Base-by-base conservation (phyloP, 1,140 invertebrate species). In the Nautilus pompilius region DNA sequence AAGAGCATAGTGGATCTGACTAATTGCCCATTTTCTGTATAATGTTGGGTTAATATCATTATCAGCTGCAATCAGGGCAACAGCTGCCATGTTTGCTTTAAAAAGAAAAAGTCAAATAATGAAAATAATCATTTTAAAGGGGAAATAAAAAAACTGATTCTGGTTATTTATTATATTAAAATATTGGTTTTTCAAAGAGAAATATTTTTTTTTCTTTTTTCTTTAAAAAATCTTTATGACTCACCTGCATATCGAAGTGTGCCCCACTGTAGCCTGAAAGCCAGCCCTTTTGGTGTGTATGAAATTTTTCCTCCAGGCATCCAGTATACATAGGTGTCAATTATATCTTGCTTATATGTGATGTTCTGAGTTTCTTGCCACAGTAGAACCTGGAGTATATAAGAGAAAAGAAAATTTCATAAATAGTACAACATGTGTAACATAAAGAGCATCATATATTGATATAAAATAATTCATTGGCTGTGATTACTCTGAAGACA, bases 1-100 rank as follows among this genome's bases (percentile, higher is more conserved):
- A 0, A 90, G 78, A 62, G 87, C 86, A 73, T 89, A 89, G 67
- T 87, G 74, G 48, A 89, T 86, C 77, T 89, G 88, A 65, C 84
- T 72, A 68, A 83, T 82, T 8, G 88, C 88, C 74, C 88, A 88
- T 58, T 82, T 71, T 24, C 83, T 68, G 73, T 88, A 76, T 41
- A 56, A 51, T 0, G 58, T 34, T 0, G 69, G 24, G 29, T 72
- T 65, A 6, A 79, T 48, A 3, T 71, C 73, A 8, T 66, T 36
- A 0, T 78, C 68, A 1, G 79, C 77, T n/a, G 79, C 72, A n/a
- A 77, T 63, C 15, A 80, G 67, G 1, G 75, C 75, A 32, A 75
- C 62, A 46, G 76, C 62, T 1, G 77, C 77, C 70, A 74, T 73
- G 68, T 78, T 78, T n/a, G 72, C 77, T 80, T 63, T 3, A 61